phyloP scores from a whole-genome alignment of 2,888 invertebrate species.

The Xestia sexstrigata region DNA sequence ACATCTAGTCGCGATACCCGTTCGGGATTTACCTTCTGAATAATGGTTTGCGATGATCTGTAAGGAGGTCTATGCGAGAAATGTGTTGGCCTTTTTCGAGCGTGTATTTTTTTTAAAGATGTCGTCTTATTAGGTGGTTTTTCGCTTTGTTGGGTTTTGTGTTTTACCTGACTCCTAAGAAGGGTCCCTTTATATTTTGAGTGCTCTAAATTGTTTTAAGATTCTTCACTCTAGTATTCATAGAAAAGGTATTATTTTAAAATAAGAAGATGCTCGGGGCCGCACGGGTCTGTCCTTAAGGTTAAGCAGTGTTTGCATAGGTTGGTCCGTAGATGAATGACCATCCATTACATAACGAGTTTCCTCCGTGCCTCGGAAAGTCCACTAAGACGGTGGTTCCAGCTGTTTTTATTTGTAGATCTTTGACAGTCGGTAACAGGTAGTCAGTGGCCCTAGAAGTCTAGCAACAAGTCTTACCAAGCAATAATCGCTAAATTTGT shows the following conservation, averaged over 20 bases:
- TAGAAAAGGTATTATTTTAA: neutral
- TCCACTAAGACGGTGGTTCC: neutral
- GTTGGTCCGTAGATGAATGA: neutral
- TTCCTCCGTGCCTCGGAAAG: no score
- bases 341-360: no score
- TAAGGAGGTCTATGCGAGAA: constrained; percentile 32
- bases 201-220: neutral
- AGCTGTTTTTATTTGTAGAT: neutral
- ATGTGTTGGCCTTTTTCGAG: constrained; percentile 25
- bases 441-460: neutral
- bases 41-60: constrained; percentile 50
- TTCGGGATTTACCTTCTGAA: constrained; percentile 65
- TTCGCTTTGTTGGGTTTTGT: neutral
- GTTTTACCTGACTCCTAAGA: neutral
- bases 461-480: neutral
- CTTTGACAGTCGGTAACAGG: neutral
- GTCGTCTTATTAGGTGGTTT: constrained; percentile 3
- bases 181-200: neutral
- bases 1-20: constrained; percentile 68
- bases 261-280: neutral
- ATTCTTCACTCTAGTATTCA: neutral
- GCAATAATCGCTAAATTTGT: neutral
- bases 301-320: neutral
- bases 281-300: neutral
- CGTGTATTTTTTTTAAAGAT: constrained; percentile 13